Evolutionary conservation across 2,888 invertebrate genomes (phyloP), one percentile per base, ranked within the genome.

Genomic region (Palloptera scutellata): DNA sequence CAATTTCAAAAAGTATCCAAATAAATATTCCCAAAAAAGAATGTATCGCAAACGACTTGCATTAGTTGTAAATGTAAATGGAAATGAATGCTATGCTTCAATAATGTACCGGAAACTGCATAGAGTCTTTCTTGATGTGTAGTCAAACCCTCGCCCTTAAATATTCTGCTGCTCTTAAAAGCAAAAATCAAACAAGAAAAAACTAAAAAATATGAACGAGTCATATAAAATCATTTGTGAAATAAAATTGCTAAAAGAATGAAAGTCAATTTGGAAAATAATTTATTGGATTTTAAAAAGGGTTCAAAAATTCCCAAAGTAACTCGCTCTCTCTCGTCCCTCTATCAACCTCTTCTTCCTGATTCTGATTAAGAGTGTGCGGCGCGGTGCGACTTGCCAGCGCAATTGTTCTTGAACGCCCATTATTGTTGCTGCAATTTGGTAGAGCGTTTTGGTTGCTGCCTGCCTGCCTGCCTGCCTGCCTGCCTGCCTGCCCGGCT

Each of bases 221-320:
- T 30, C 19, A 61, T 60, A 61, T 45, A 57, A 43, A 68, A 30
- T 4, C 6, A 30, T 30, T 30, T 30, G 30, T 30, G 30, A 30
- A 74, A 70, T 65, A 72, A 72, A 72, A 73, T 72, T 74, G 72
- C 70, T 30, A 30, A 67, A 54, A 72, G 69, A 68, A 73, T 70
- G 70, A 70, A 75, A 75, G 74, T 74, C 74, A 76, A 75, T 76
- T 76, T 72, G 73, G 70, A 64, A 71, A 52, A 72, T 76, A 74
- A 75, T 76, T 76, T 75, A 76, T 76, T 76, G 74, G 74, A 74
- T 75, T 76, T 74, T 73, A 72, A 74, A 74, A 76, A 74, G 74
- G 74, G 69, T 75, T 73, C 72, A 63, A 54, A 57, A 60, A 62
- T 66, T 67, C 64, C 61, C 60, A 67, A 17, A 30, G 30, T 30